Evolutionary conservation across 1,140 invertebrate genomes (phyloP).

Genomic region (Anthonomus grandis): DNA sequence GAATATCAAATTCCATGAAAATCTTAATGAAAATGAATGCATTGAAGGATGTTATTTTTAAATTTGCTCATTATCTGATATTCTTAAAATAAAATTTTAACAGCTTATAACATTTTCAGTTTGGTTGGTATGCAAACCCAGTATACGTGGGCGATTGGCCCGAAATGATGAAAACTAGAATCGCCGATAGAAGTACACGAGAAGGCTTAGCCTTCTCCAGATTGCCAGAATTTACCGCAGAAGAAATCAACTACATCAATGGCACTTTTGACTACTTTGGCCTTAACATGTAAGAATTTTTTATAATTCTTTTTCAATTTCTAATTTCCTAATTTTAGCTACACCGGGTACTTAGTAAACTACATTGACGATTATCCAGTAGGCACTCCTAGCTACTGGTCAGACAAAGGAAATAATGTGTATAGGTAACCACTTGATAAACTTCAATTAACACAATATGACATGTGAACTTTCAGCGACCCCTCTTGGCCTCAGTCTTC

Average conservation of each 20-base stretch:
- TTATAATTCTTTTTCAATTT: background rate
- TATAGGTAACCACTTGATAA: background rate
- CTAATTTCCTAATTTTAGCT: slow-evolving; percentile 42
- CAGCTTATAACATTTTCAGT: slow-evolving; percentile 41
- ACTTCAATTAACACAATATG: background rate
- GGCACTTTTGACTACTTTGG: slow-evolving; percentile 42
- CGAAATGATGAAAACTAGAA: slow-evolving; percentile 48
- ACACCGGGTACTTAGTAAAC: slow-evolving; percentile 21
- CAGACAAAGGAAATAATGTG: slow-evolving; percentile 24
- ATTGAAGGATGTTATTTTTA: background rate
- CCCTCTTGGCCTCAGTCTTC: slow-evolving; percentile 13
- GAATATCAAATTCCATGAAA: background rate
- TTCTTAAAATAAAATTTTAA: background rate
- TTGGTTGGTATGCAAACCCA: slow-evolving; percentile 53
- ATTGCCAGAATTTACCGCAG: slow-evolving; percentile 51
- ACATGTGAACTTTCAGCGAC: slow-evolving; percentile 4
- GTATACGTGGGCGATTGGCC: slow-evolving; percentile 58
- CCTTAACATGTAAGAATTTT: slow-evolving; percentile 41
- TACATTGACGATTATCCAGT: slow-evolving; percentile 16
- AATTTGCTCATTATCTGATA: background rate
- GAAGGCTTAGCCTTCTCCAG: slow-evolving; percentile 50
- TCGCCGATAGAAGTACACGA: slow-evolving; percentile 48
- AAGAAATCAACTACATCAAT: slow-evolving; percentile 48
- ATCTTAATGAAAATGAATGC: background rate
- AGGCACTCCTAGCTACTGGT: slow-evolving; percentile 15